Evolutionary conservation across 2,797 vertebrate genomes (phyloP).

Genomic region (Enteromius thamalakanensis): DNA sequence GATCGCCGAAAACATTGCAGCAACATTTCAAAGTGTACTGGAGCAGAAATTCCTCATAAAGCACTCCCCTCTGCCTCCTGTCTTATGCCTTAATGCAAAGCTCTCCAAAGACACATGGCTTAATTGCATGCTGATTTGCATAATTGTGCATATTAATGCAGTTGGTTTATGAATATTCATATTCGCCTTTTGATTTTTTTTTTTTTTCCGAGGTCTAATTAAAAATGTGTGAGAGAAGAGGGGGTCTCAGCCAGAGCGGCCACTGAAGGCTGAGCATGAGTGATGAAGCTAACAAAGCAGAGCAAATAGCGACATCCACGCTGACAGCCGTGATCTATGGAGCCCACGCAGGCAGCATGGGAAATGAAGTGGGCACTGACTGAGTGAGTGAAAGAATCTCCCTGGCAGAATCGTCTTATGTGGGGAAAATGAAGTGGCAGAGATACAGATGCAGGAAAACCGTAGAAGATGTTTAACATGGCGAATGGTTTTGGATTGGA

Average conservation of each 20-base stretch:
- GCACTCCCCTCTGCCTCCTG: slow-evolving; percentile 78
- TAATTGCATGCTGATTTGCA: slow-evolving; percentile 97
- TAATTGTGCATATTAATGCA: slow-evolving; percentile 97
- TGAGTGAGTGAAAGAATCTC: slow-evolving; percentile 73
- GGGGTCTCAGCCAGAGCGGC: slow-evolving; percentile 68
- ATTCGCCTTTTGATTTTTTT: slow-evolving; percentile 84
- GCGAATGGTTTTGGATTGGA: neutral
- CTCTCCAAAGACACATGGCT: slow-evolving; percentile 87
- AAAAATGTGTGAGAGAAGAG: slow-evolving; percentile 84
- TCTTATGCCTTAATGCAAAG: slow-evolving; percentile 84
- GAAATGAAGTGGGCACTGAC: slow-evolving; percentile 74
- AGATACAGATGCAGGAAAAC: slow-evolving; percentile 41
- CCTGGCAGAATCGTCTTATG: slow-evolving; percentile 54
- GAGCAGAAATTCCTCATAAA: slow-evolving; percentile 84
- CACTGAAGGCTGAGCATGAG: slow-evolving; percentile 77
- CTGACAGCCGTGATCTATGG: slow-evolving; percentile 85
- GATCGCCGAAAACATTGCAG: slow-evolving; percentile 37
- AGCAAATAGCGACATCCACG: slow-evolving; percentile 82
- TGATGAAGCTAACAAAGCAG: slow-evolving; percentile 84
- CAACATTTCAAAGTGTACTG: slow-evolving; percentile 76
- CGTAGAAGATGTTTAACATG: slow-evolving; percentile 25
- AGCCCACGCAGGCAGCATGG: slow-evolving; percentile 77
- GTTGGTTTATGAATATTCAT: slow-evolving; percentile 94
- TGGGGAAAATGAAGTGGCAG: slow-evolving; percentile 52
- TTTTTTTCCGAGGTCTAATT: slow-evolving; percentile 78